Conservation (phyloP, 2,113 vertebrate genomes). For the Xiphorhynchus elegans region DNA sequence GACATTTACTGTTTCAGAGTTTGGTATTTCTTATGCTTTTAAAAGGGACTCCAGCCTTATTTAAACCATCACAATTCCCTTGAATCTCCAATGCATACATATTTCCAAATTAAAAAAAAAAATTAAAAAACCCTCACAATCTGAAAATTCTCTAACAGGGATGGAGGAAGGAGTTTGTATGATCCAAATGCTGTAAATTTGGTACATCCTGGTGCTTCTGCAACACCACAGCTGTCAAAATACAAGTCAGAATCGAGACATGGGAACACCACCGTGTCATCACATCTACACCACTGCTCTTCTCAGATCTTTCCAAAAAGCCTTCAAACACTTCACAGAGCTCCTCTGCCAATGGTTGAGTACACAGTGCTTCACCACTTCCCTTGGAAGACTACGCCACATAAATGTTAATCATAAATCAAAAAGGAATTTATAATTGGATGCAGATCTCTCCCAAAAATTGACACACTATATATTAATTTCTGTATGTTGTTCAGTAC, state of each 20-base stretch:
- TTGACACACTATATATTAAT: neutral
- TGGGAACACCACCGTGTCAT: neutral
- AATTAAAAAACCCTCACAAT: neutral
- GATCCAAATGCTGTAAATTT: neutral
- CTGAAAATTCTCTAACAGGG: neutral
- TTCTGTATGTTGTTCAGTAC: neutral
- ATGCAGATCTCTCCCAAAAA: neutral
- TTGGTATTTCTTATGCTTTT: neutral
- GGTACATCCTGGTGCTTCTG: neutral
- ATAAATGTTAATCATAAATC: neutral
- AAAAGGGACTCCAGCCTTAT: neutral
- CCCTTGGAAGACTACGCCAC: neutral
- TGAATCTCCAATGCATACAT: neutral
- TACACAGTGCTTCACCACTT: conserved; percentile 10
- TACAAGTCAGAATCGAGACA: neutral
- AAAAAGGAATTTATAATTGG: conserved; percentile 1
- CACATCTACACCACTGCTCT: neutral
- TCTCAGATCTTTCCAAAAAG: conserved; percentile 11
- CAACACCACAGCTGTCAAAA: neutral
- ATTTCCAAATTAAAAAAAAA: neutral
- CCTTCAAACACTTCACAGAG: neutral
- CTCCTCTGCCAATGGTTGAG: neutral
- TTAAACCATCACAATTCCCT: neutral
- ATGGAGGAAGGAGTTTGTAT: neutral
- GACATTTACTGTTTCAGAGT: neutral